Percentiles rank a stretch among this genome's conserved stretches.
These are phyloP conservation scores for Wiebesia pumilae DNA, from an alignment of 1,140 invertebrate species.

Conservation along the genomic window DNA sequence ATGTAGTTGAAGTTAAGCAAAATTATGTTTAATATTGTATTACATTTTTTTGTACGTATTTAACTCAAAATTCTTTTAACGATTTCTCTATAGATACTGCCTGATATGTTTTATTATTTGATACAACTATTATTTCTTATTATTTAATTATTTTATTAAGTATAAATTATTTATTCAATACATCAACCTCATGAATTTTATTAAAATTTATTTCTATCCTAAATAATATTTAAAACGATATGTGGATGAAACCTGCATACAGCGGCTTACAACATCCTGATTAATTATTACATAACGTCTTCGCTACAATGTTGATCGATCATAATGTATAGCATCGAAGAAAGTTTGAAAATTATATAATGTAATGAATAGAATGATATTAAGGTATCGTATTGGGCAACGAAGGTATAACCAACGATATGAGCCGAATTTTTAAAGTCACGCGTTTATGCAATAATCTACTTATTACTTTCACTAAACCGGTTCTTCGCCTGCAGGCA, in stretches of 20 bases:
- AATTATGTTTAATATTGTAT: no score
- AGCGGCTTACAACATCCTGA: neutral
- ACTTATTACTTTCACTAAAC: conserved; percentile 48
- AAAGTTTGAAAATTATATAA: conserved; percentile 48
- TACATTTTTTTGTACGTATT: no score
- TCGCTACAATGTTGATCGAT: neutral
- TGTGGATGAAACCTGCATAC: neutral
- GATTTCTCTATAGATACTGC: no score
- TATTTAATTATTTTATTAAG: no score
- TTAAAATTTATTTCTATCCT: no score
- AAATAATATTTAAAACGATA: neutral
- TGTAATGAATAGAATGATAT: neutral
- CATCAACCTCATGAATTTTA: no score
- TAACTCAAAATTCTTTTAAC: no score
- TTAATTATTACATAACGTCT: conserved; percentile 8
- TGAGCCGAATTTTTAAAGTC: conserved; percentile 15
- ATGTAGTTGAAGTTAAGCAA: no score
- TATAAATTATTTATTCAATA: no score
- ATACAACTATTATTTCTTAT: no score
- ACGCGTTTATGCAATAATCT: conserved; percentile 23
- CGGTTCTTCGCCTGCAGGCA: neutral
- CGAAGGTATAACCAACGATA: neutral
- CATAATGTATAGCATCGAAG: neutral
- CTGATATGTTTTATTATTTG: no score
- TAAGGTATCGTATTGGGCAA: neutral